Evolutionary conservation across 2,888 invertebrate species (phyloP).

Genomic region (Volucella inanis): DNA sequence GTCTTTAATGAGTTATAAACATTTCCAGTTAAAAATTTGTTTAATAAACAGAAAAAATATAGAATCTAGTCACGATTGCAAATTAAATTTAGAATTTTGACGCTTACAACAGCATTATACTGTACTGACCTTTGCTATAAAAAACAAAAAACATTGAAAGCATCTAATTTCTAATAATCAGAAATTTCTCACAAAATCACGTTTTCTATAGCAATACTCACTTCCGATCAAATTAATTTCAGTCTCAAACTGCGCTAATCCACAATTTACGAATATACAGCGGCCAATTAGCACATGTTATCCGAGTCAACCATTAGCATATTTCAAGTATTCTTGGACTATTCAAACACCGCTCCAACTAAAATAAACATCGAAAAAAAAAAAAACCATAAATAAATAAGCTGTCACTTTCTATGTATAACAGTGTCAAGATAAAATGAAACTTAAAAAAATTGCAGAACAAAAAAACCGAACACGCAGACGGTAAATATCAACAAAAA

Average conservation of each 20-base stretch:
- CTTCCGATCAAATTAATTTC: not conserved
- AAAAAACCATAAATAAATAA: slow-evolving; percentile 65
- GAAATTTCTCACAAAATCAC: not conserved
- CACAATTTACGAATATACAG: slow-evolving; percentile 16
- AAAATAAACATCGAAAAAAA: slow-evolving; percentile 60
- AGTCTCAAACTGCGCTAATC: not conserved
- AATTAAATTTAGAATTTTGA: too few relatives aligned
- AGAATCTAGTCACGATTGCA: too few relatives aligned
- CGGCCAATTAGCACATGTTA: slow-evolving; percentile 60
- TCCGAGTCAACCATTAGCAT: slow-evolving; percentile 45
- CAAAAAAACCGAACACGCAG: not conserved
- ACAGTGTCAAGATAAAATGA: slow-evolving; percentile 31
- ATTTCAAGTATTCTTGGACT: slow-evolving; percentile 62
- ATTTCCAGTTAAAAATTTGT: too few relatives aligned
- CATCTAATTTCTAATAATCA: too few relatives aligned
- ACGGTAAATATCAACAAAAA: slow-evolving; percentile 25
- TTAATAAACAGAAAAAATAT: too few relatives aligned
- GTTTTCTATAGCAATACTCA: slow-evolving; percentile 1
- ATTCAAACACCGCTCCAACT: slow-evolving; percentile 53
- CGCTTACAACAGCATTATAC: too few relatives aligned
- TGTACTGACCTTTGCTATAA: too few relatives aligned
- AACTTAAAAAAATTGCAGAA: slow-evolving; percentile 21
- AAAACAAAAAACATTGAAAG: too few relatives aligned
- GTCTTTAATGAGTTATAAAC: too few relatives aligned
- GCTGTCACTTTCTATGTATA: slow-evolving; percentile 64